Percentiles rank a stretch among this genome's conserved stretches.
These are phyloP conservation scores for Drosophila limbata DNA, from an alignment of 2,888 invertebrate species.

Conservation along the genomic window DNA sequence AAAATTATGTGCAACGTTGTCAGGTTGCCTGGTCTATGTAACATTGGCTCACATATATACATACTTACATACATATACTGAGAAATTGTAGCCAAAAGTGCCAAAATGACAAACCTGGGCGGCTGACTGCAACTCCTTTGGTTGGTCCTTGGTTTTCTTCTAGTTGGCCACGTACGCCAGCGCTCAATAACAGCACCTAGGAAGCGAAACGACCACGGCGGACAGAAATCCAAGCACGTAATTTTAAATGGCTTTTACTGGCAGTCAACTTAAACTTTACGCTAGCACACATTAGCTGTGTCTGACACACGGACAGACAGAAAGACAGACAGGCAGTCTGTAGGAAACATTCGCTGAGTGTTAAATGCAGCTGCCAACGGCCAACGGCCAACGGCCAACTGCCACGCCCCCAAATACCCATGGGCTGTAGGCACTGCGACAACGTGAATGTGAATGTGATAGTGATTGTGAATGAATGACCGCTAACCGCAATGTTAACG, in stretches of 20 bases:
- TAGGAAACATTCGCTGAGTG: constrained; percentile 68
- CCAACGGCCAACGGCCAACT: constrained; percentile 43
- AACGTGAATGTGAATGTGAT: constrained; percentile 48
- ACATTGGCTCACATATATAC: constrained; percentile 36
- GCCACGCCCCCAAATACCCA: constrained; percentile 35
- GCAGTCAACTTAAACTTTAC: constrained; percentile 81
- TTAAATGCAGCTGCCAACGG: constrained; percentile 78
- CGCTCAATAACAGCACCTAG: constrained; percentile 73
- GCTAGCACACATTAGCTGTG: constrained; percentile 75
- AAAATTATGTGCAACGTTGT: constrained; percentile 78
- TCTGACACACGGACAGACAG: constrained; percentile 38
- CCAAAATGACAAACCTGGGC: constrained; percentile 75
- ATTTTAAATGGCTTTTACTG: constrained; percentile 83
- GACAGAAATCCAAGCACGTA: constrained; percentile 83
- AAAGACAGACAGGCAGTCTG: constrained; percentile 38
- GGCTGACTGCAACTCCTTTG: constrained; percentile 37
- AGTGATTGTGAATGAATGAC: constrained; percentile 22
- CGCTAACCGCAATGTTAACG: constrained; percentile 80
- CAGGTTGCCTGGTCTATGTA: constrained; percentile 31
- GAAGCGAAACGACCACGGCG: constrained; percentile 47
- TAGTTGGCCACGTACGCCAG: constrained; percentile 71
- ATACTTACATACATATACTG: constrained; percentile 17
- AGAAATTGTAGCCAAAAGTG: constrained; percentile 62
- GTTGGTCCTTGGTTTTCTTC: constrained; percentile 19
- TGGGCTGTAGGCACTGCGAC: constrained; percentile 62